These are phyloP conservation scores for Arge pagana DNA, from an alignment of 2,888 invertebrate species.

Conservation along the genomic window DNA sequence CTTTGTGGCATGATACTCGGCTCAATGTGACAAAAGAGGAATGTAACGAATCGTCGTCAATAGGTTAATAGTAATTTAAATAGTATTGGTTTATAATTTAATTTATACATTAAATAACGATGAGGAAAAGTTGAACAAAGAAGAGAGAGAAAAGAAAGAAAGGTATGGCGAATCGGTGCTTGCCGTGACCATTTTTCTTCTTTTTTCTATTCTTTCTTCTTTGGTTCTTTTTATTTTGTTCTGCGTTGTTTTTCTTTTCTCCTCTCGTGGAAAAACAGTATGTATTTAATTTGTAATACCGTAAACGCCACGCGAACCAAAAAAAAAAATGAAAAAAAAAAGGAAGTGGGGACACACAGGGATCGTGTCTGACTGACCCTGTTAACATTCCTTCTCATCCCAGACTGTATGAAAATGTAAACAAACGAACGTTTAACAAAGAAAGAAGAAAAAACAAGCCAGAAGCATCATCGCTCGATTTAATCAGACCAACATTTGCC, in stretches of 20 bases:
- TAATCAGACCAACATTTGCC: constrained; percentile 12
- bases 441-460: constrained; percentile 1
- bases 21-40: constrained; percentile 21
- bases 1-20: constrained; percentile 20
- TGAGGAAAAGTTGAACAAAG: constrained; percentile 8
- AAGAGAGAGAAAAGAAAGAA: constrained; percentile 12
- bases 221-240: too few relatives aligned
- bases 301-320: constrained; percentile 10
- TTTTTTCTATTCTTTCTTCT: too few relatives aligned
- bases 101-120: constrained; percentile 41
- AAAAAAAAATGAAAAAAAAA: too few relatives aligned
- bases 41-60: constrained; percentile 17
- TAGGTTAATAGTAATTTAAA: constrained; percentile 39
- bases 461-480: constrained; percentile 17
- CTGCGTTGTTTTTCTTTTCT: too few relatives aligned
- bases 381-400: constrained; percentile 22
- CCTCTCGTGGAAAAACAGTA: neutral
- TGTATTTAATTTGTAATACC: constrained; percentile 16
- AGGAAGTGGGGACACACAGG: constrained; percentile 23
- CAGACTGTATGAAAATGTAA: constrained; percentile 20
- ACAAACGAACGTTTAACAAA: too few relatives aligned
- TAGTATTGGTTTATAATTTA: constrained; percentile 49
- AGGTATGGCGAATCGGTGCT: constrained; percentile 49
- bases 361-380: constrained; percentile 23
- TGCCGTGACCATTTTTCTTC: too few relatives aligned